Base-by-base conservation (phyloP, 2,113 vertebrate species). In the Pavo muticus region DNA sequence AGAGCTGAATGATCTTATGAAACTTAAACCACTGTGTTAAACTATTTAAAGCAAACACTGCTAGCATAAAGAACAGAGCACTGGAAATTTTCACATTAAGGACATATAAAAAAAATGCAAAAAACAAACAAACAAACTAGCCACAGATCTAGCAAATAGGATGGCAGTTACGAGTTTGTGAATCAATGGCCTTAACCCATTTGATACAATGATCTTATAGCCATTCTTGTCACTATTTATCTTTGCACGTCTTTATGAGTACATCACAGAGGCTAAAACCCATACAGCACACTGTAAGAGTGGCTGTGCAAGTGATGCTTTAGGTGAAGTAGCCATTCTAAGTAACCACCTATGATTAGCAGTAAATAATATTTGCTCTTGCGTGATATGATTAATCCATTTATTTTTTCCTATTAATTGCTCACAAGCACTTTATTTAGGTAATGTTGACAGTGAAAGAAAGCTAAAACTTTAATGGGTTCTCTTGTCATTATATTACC, bases 121-220 rank as follows among this genome's bases (percentile, higher is more conserved):
- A 77, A 24, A 7, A 2, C 14, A 59, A 13, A 32, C 24, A 15
- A 54, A 54, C 21, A 50, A 54, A 54, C 15, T 54, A 54, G 14
- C 42, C 2, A 14, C 37, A 50, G 35, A 45, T 10, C 6, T 39
- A 35, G 11, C 5, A 84, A 61, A 57, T 27, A 8, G 10, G 21
- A 16, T 61, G 14, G 3, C 3, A 42, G 18, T 35, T 52, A 32
- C 1, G 16, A 69, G 21, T 54, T 61, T 70, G 18, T 3, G 29
- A 35, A 67, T 82, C 14, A 13, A 11, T 63, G 24, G 1, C 11
- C 13, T 54, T 37, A 47, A 59, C 9, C 10, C 7, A 6, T 40
- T 64, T 3, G 32, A 29, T 4, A 5, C 24, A 45, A 3, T 63
- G 29, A 45, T 50, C 24, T 54, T 24, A 25, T 0, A 3, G 40